phyloP scores from a whole-genome alignment of 1,140 invertebrate genomes.

The Cyphomyrmex costatus region DNA sequence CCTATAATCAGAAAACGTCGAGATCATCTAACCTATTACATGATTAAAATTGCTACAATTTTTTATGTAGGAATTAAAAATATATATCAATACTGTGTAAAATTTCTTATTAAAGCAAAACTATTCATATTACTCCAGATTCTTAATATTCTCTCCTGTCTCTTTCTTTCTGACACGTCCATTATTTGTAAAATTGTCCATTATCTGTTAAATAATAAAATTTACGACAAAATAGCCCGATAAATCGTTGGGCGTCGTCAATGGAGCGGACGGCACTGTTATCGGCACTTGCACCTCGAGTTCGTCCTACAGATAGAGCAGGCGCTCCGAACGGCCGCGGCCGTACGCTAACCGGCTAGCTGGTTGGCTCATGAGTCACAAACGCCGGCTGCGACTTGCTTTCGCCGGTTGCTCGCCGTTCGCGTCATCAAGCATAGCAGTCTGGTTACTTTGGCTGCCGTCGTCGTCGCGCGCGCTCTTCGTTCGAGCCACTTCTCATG shows the following conservation, averaged over 20 bases:
- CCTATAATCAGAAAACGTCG: neutral
- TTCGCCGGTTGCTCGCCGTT: constrained; percentile 25
- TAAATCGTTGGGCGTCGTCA: neutral
- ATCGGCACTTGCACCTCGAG: constrained; percentile 72
- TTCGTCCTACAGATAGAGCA: constrained; percentile 54
- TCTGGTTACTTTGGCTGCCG: constrained; percentile 31
- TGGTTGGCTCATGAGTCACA: constrained; percentile 44
- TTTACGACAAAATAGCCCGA: neutral
- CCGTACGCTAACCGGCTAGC: constrained; percentile 13
- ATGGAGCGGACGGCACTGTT: constrained; percentile 29
- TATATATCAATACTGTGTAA: neutral
- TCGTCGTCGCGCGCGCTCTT: neutral
- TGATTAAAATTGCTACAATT: neutral
- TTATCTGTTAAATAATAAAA: too few species aligned
- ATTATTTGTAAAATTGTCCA: too few species aligned
- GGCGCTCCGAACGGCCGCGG: constrained; percentile 9
- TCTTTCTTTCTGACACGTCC: neutral
- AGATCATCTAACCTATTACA: neutral
- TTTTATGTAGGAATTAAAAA: constrained; percentile 6
- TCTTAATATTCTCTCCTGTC: neutral
- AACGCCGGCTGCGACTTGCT: constrained; percentile 35
- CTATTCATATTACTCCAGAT: neutral
- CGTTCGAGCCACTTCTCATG: neutral
- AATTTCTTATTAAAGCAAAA: neutral
- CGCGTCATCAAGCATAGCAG: neutral